Evolutionary conservation across 2,888 invertebrate species (phyloP), one percentile per base, ranked within the genome.

Genomic region (Phalera bucephala): DNA sequence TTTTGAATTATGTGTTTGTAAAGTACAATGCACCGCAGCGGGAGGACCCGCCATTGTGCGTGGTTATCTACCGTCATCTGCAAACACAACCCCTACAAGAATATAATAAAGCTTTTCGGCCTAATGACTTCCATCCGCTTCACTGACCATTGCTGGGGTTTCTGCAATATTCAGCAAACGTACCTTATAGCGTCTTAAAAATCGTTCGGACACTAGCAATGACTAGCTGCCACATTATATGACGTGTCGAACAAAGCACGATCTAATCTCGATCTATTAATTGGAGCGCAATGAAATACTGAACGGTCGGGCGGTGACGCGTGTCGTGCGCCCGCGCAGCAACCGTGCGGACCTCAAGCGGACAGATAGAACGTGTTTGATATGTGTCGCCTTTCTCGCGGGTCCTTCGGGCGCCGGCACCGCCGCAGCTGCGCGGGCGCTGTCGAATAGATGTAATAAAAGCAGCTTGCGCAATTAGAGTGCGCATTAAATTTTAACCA

Each of bases 21-120:
- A 8, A 19, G 17, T 11, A 15, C 21, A 25, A 25, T 23, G 13
- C 22, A n/a, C 26, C 9, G 15, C n/a, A 15, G 10, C 21, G 21
- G 11, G 6, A 17, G 11, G 12, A 2, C n/a, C 1, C 12, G 6
- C 29, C 22, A 53, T 53, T 53, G 49, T 50, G 25, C 54, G 12
- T 10, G 19, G n/a, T 26, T 50, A 53, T 53, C 49, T 38, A 11
- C 22, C 44, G 52, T 49, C 54, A 27, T 29, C 27, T 9, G 31
- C 22, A 10, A 9, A 22, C 22, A 22, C 10, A 22, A 22, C 22
- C 22, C 10, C 22, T 10, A 22, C 10, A 1, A 9, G 22, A 10
- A 10, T 22, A 5, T 22, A 22, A 9, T 10, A 22, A 10, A 5
- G 10, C 10, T 22, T 10, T 21, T 22, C 10, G 5, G 22, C 5